phyloP scores from a whole-genome alignment of 2,888 invertebrate genomes.

The Eristalis intricaria region DNA sequence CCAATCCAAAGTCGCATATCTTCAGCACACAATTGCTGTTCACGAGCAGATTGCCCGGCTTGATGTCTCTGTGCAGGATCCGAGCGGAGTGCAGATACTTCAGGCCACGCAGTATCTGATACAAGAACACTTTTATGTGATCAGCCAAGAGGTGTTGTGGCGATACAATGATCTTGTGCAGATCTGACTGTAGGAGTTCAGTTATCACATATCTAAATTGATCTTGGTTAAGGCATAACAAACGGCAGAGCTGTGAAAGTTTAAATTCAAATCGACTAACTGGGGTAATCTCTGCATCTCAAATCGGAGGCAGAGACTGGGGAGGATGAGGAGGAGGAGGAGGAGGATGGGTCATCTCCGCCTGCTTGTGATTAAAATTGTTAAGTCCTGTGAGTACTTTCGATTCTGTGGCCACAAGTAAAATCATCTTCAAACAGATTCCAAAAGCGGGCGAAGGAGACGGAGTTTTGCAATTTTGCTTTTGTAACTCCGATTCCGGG shows the following conservation, averaged over 20 bases:
- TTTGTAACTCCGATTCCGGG: neutral
- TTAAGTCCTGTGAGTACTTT: neutral
- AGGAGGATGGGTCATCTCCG: too few relatives aligned
- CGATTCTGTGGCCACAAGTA: neutral
- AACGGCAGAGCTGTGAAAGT: neutral
- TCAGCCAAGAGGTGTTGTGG: constrained; percentile 99
- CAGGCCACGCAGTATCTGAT: constrained; percentile 99
- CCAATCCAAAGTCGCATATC: constrained; percentile 99
- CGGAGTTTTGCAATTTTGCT: neutral
- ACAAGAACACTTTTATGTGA: constrained; percentile 99
- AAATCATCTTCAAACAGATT: neutral
- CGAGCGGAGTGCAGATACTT: constrained; percentile 99
- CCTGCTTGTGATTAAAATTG: constrained; percentile 7
- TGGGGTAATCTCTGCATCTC: neutral
- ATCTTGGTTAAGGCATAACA: constrained; percentile 47
- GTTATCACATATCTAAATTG: constrained; percentile 96
- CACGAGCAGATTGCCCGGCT: constrained; percentile 98
- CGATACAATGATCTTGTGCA: constrained; percentile 99
- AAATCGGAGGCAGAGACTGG: too few relatives aligned
- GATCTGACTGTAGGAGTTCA: constrained; percentile 99
- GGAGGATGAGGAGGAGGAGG: too few relatives aligned
- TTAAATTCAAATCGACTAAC: neutral
- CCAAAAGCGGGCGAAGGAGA: neutral
- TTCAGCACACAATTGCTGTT: constrained; percentile 99
- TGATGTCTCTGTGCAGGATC: constrained; percentile 99